A percentile compares a stretch with the other conserved stretches of the same genome.
phyloP scores from a whole-genome alignment of 2,888 invertebrate species.

The Tiliacea citrago region DNA sequence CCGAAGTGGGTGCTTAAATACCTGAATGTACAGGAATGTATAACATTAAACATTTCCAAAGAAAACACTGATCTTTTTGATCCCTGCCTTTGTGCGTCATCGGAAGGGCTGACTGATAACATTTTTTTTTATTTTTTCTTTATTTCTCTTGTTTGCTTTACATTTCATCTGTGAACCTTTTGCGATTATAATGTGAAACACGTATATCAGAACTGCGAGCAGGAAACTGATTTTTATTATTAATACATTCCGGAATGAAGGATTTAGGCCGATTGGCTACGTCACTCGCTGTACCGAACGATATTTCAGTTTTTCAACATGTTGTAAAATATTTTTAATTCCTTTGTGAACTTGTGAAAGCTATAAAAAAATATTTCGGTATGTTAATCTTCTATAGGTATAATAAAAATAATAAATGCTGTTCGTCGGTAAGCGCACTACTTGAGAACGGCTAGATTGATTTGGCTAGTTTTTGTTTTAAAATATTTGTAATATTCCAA shows the following conservation, averaged over 20 bases:
- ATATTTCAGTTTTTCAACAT: constrained; percentile 48
- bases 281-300: constrained; percentile 21
- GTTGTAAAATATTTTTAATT: constrained; percentile 43
- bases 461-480: no score
- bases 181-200: constrained; percentile 39
- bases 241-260: constrained; percentile 56
- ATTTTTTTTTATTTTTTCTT: constrained; percentile 51
- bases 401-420: no score
- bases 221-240: constrained; percentile 61
- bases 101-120: constrained; percentile 49
- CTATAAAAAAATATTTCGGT: background rate
- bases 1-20: constrained; percentile 25
- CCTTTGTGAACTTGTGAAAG: constrained; percentile 12
- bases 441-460: no score
- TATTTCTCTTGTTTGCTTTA: constrained; percentile 52
- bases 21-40: constrained; percentile 47
- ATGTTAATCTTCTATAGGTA: background rate
- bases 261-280: constrained; percentile 60
- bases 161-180: constrained; percentile 35
- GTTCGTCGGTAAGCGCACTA: no score
- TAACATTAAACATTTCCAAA: constrained; percentile 65
- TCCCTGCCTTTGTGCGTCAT: constrained; percentile 53
- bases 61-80: constrained; percentile 66
- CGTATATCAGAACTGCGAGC: constrained; percentile 33
- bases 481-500: no score